Conservation (phyloP, 2,113 vertebrate genomes). For the Serilophus lunatus region DNA sequence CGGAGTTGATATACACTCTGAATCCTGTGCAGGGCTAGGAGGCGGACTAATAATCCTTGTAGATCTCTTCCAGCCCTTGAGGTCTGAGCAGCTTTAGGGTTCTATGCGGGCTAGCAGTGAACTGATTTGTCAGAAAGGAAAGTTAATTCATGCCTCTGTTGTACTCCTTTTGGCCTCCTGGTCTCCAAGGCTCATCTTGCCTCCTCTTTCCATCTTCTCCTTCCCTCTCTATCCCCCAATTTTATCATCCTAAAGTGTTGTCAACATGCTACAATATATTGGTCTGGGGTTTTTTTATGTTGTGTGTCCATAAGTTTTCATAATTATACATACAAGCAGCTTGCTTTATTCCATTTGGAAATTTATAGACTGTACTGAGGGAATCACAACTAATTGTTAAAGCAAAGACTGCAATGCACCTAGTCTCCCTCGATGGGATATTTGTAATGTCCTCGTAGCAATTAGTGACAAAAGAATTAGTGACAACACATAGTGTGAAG, state of each 20-base stretch:
- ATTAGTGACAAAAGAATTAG: not conserved
- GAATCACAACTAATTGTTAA: not conserved
- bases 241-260: not conserved
- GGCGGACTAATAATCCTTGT: not conserved
- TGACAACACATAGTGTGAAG: not conserved
- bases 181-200: not conserved
- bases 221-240: not conserved
- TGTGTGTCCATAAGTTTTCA: not conserved
- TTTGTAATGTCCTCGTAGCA: not conserved
- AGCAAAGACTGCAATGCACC: not conserved
- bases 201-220: not conserved
- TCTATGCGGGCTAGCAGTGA: not conserved
- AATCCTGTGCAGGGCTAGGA: no score
- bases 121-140: not conserved
- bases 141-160: accelerated
- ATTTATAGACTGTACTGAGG: not conserved
- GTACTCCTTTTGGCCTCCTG: not conserved
- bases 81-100: no score
- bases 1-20: no score
- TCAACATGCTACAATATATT: not conserved
- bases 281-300: not conserved
- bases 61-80: not conserved
- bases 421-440: not conserved
- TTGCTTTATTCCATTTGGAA: not conserved
- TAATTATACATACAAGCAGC: not conserved